Percentiles rank a stretch among this genome's conserved stretches.
These are phyloP conservation scores for Neodiprion lecontei DNA, from an alignment of 1,140 invertebrate species.

Conservation along the genomic window DNA sequence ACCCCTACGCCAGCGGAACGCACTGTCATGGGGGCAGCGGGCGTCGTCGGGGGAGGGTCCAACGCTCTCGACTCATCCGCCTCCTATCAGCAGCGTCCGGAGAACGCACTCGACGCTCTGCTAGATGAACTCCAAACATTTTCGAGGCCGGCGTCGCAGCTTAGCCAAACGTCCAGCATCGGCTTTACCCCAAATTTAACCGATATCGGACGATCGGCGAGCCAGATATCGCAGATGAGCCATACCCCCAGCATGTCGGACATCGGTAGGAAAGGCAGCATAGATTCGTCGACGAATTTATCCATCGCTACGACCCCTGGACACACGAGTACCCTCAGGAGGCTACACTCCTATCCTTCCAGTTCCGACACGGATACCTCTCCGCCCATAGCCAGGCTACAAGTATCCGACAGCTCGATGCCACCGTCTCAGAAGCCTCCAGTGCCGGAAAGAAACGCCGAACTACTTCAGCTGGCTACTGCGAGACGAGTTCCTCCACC, in stretches of 20 bases:
- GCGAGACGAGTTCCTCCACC: conserved; percentile 82
- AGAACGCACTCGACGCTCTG: conserved; percentile 95
- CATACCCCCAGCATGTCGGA: conserved; percentile 58
- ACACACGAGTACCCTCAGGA: conserved; percentile 64
- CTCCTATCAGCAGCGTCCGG: conserved; percentile 71
- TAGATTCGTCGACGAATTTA: conserved; percentile 61
- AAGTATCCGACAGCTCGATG: conserved; percentile 41
- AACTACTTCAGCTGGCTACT: conserved; percentile 69
- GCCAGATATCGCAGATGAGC: conserved; percentile 33
- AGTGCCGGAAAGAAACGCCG: conserved; percentile 78
- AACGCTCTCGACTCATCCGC: conserved; percentile 65
- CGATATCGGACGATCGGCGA: conserved; percentile 44
- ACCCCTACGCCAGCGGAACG: conserved; percentile 67
- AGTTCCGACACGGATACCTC: conserved; percentile 77
- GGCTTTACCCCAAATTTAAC: conserved; percentile 42
- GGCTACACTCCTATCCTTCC: conserved; percentile 78
- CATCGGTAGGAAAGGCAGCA: conserved; percentile 64
- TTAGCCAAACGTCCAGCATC: conserved; percentile 42
- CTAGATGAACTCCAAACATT: conserved; percentile 91
- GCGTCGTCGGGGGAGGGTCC: conserved; percentile 72
- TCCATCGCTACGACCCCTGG: conserved; percentile 39
- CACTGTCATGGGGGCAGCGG: conserved; percentile 59
- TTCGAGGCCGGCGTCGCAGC: conserved; percentile 67
- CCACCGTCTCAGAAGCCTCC: conserved; percentile 70
- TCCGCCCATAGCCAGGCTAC: conserved; percentile 66